Conservation (phyloP, 2,113 vertebrate genomes). For the Passer domesticus region DNA sequence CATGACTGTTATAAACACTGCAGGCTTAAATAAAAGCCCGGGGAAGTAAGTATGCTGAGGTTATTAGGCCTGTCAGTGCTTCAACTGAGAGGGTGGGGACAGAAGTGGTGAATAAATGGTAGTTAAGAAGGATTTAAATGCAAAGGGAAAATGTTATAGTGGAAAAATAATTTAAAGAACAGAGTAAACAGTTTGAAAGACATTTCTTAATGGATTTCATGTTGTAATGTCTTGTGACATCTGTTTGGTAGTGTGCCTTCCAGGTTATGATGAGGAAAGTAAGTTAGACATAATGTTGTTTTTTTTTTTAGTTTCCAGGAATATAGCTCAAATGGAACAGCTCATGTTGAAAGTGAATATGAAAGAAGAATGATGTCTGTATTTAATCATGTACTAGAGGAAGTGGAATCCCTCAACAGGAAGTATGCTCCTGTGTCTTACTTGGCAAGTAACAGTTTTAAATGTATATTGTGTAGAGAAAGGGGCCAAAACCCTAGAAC, state of each 20-base stretch:
- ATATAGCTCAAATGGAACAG: slow-evolving; percentile 79
- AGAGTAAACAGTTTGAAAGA: neutral
- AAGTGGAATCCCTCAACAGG: slow-evolving; percentile 90
- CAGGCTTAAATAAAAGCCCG: neutral
- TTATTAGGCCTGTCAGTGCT: neutral
- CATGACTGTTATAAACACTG: neutral
- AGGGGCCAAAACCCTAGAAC: neutral
- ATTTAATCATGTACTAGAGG: slow-evolving; percentile 89
- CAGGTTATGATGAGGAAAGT: neutral
- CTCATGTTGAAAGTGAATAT: slow-evolving; percentile 90
- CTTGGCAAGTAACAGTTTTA: slow-evolving; percentile 79
- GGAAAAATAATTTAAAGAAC: neutral
- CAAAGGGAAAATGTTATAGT: neutral
- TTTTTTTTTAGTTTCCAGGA: slow-evolving; percentile 87
- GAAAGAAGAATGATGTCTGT: slow-evolving; percentile 94
- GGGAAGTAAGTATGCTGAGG: neutral
- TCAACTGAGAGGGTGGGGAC: neutral
- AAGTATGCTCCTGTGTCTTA: slow-evolving; percentile 95
- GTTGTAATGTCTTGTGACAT: neutral
- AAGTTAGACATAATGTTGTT: neutral
- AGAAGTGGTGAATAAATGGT: neutral
- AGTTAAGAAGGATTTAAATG: neutral
- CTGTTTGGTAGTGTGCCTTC: neutral
- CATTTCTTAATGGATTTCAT: neutral
- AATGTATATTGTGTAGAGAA: neutral